Evolutionary conservation across 1,140 invertebrate genomes (phyloP), one percentile per base, ranked within the genome.

Genomic region (Anadara kagoshimensis): DNA sequence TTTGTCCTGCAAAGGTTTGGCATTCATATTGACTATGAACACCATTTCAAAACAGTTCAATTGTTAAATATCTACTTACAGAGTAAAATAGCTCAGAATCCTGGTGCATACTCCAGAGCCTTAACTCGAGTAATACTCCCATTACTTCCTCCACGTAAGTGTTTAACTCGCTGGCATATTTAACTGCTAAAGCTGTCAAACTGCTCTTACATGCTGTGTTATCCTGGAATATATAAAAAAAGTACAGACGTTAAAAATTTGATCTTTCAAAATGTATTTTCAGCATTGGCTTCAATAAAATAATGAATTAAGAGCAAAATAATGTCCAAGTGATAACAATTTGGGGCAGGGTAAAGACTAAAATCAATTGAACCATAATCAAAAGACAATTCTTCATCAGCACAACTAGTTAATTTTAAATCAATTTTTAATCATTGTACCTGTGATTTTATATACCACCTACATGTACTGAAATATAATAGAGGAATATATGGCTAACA

Each of bases 101-200:
- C 16, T 58, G 57, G 18, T 62, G 49, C 18, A 69, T 43, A 16
- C 56, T 8, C 56, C 67, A 69, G 14, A 58, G 47, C 7, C 49
- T 49, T 51, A 69, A 18, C 26, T 69, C 67, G 41, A 61, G 57
- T 53, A 69, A 16, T 14, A 47, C 58, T 45, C 56, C 49, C 11
- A 47, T 61, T 44, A 69, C 67, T 61, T 56, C 57, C 22, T 71
- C 59, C 36, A 57, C 47, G 0, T 53, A 71, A 10, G 53, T 43
- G 36, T 71, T 71, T n/a, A 64, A 53, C 20, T 71, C 53, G 12
- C 64, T 61, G 12, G 69, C 54, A n/a, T 71, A 71, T 41, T 59
- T 43, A 1, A 71, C 59, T 12, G 62, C 69, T 22, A 63, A 36
- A n/a, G 69, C 62, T 22, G 61, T 44, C 16, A 71, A 47, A 71